A percentile compares a stretch with the other conserved stretches of the same genome.
These are phyloP conservation scores for Druon quercuslanigerum DNA, from an alignment of 1,140 invertebrate genomes.

Conservation along the genomic window DNA sequence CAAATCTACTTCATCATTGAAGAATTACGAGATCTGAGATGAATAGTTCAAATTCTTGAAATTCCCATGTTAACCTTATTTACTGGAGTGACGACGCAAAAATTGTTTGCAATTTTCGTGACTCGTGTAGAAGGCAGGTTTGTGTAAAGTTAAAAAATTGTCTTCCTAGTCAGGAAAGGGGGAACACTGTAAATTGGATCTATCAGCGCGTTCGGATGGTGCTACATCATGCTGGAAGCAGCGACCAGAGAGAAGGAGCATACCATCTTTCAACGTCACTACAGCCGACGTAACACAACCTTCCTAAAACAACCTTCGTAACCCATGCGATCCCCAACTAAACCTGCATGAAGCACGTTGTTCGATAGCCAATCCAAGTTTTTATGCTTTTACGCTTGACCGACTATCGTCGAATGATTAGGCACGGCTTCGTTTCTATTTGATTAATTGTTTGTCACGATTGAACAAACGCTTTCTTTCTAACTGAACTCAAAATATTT, in stretches of 20 bases:
- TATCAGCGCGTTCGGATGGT: constrained; percentile 73
- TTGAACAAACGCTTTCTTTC: not conserved
- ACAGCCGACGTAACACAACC: constrained; percentile 57
- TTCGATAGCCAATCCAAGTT: constrained; percentile 63
- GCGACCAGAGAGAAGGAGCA: constrained; percentile 62
- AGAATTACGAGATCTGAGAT: constrained; percentile 7
- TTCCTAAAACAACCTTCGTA: constrained; percentile 49
- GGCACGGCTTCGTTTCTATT: constrained; percentile 50
- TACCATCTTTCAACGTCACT: constrained; percentile 70
- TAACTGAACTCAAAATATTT: not conserved
- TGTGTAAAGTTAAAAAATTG: constrained; percentile 19
- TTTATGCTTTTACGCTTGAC: constrained; percentile 51
- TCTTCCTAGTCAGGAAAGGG: constrained; percentile 25
- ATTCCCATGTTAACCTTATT: constrained; percentile 15
- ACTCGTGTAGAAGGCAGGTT: constrained; percentile 1
- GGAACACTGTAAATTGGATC: constrained; percentile 69
- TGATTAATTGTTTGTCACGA: constrained; percentile 59
- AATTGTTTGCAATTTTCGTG: constrained; percentile 13
- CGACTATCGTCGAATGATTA: constrained; percentile 56
- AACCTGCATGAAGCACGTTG: constrained; percentile 47
- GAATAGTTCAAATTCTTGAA: constrained; percentile 1
- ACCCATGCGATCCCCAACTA: constrained; percentile 41
- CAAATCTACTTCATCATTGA: not conserved
- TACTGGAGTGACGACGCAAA: constrained; percentile 16
- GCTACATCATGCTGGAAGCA: constrained; percentile 73